These are phyloP conservation scores for Intellagama lesueurii DNA, from an alignment of 2,797 vertebrate genomes.

Conservation along the genomic window DNA sequence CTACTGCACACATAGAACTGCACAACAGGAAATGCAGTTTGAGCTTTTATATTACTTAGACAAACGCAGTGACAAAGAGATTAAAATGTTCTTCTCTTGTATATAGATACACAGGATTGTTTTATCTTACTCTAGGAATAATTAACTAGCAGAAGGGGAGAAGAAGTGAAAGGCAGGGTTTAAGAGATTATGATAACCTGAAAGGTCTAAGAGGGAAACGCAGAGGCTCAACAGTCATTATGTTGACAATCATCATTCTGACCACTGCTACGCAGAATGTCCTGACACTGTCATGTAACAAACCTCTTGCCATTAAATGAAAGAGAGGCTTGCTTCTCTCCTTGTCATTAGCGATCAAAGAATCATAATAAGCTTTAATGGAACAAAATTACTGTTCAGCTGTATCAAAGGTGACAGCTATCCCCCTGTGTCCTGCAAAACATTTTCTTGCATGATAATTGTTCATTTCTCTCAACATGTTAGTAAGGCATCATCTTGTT, in stretches of 20 bases:
- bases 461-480: constrained; percentile 16
- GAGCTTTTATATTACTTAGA: not conserved
- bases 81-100: not conserved
- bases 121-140: not conserved
- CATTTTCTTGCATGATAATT: constrained; percentile 27
- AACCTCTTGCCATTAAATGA: constrained; percentile 41
- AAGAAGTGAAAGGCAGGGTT: not conserved
- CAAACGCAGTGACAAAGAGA: not conserved
- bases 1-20: no score
- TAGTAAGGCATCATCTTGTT: constrained; percentile 20
- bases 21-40: not conserved
- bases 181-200: not conserved
- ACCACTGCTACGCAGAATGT: constrained; percentile 32
- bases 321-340: constrained; percentile 49
- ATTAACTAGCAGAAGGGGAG: not conserved
- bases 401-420: constrained; percentile 50
- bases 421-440: constrained; percentile 12
- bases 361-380: constrained; percentile 41
- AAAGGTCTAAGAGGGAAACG: constrained; percentile 50
- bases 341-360: constrained; percentile 47
- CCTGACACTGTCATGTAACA: constrained; percentile 17
- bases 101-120: not conserved
- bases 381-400: constrained; percentile 27
- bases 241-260: constrained; percentile 46
- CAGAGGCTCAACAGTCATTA: not conserved